phyloP scores from a whole-genome alignment of 2,113 vertebrate genomes.

The Corythoichthys intestinalis region DNA sequence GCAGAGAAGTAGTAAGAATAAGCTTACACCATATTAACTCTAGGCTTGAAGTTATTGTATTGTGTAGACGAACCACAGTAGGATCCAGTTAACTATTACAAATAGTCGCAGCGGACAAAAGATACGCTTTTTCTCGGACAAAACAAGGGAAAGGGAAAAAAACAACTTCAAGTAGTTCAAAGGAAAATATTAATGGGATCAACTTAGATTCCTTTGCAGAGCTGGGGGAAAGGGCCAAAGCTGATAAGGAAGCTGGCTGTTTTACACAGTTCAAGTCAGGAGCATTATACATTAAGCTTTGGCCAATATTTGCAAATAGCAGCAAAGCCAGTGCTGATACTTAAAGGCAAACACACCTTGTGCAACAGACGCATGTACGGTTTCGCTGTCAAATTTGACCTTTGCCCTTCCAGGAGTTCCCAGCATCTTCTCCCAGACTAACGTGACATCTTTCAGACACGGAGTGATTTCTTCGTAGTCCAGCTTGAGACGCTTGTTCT shows the following conservation, averaged over 20 bases:
- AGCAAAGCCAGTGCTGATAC: slow-evolving; percentile 9
- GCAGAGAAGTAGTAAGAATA: too few relatives aligned
- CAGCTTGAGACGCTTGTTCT: slow-evolving; percentile 90
- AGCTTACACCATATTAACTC: too few relatives aligned
- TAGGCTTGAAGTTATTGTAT: background rate
- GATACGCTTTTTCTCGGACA: background rate
- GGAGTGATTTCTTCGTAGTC: slow-evolving; percentile 98
- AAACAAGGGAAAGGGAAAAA: background rate
- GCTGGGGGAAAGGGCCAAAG: background rate
- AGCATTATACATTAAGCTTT: slow-evolving; percentile 27
- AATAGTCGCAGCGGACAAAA: background rate
- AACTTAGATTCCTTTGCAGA: slow-evolving; percentile 4
- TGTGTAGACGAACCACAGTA: background rate
- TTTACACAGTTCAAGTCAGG: slow-evolving; percentile 12
- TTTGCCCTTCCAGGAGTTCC: slow-evolving; percentile 82
- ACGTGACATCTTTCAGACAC: slow-evolving; percentile 90
- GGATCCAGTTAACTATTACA: background rate
- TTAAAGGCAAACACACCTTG: slow-evolving; percentile 75
- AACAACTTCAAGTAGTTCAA: background rate
- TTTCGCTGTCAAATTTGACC: slow-evolving; percentile 86
- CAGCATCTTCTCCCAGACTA: slow-evolving; percentile 95
- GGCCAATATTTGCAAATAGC: slow-evolving; percentile 41
- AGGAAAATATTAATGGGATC: background rate
- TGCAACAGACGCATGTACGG: slow-evolving; percentile 84
- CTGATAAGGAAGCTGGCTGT: slow-evolving; percentile 17